Percentiles rank a stretch among this genome's conserved stretches.
These are phyloP conservation scores for Campopleginae sp. DNA, from an alignment of 2,888 invertebrate genomes.

Conservation along the genomic window DNA sequence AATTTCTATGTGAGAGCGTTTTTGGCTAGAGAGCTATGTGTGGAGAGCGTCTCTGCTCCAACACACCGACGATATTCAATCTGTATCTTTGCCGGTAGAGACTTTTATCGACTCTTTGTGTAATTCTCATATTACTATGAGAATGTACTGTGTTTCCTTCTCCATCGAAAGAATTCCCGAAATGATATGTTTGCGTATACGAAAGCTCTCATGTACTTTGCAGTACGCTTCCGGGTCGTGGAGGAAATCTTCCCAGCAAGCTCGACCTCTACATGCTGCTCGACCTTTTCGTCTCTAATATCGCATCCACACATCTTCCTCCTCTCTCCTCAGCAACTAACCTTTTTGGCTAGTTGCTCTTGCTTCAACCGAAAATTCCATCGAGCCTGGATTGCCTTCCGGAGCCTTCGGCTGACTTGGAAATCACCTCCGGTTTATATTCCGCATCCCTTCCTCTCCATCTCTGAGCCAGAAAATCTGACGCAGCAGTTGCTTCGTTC, in stretches of 20 bases:
- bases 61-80: background rate
- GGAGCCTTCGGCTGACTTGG: constrained; percentile 39
- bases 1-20: background rate
- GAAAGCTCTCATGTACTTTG: constrained; percentile 24
- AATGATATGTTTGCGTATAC: constrained; percentile 28
- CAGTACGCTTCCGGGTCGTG: constrained; percentile 27
- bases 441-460: constrained; percentile 35
- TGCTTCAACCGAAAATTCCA: constrained; percentile 59
- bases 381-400: constrained; percentile 60
- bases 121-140: constrained; percentile 12
- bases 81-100: background rate
- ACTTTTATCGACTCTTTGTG: background rate
- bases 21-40: background rate
- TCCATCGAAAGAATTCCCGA: constrained; percentile 8
- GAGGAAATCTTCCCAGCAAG: constrained; percentile 16
- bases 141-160: constrained; percentile 13
- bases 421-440: constrained; percentile 62
- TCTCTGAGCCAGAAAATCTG: constrained; percentile 71
- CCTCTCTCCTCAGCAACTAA: constrained; percentile 11
- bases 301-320: constrained; percentile 21
- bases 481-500: constrained; percentile 70
- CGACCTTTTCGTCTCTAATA: constrained; percentile 23
- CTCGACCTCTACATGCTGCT: background rate
- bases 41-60: background rate
- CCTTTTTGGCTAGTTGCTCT: constrained; percentile 21